Conservation (phyloP, 1,140 invertebrate species). For the Eufriesea mexicana region DNA sequence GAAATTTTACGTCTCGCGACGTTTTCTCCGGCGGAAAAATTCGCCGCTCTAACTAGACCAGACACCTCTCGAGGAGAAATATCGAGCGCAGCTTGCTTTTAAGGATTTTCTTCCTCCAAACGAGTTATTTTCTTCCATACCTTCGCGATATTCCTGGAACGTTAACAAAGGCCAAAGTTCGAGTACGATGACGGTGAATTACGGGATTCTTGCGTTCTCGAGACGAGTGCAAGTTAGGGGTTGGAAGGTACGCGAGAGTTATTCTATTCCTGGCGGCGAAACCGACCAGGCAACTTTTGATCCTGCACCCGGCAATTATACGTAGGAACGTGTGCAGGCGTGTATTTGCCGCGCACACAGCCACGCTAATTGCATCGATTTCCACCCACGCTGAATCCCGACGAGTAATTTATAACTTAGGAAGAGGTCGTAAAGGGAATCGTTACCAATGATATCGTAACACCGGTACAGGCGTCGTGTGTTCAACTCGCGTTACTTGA, state of each 20-base stretch:
- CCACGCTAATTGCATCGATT: slow-evolving; percentile 61
- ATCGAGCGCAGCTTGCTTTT: not conserved
- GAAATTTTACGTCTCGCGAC: slow-evolving; percentile 53
- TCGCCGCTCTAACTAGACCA: not conserved
- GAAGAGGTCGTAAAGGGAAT: slow-evolving; percentile 61
- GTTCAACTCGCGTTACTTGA: slow-evolving; percentile 51
- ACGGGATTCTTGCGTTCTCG: not conserved
- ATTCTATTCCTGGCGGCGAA: slow-evolving; percentile 41
- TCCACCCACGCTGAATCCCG: slow-evolving; percentile 21
- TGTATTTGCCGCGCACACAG: slow-evolving; percentile 34
- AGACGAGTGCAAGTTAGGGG: slow-evolving; percentile 27
- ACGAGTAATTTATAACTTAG: slow-evolving; percentile 63
- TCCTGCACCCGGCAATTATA: slow-evolving; percentile 58
- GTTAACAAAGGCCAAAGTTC: not conserved
- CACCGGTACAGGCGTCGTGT: slow-evolving; percentile 52
- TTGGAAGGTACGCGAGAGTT: slow-evolving; percentile 40
- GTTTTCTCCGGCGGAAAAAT: slow-evolving; percentile 19
- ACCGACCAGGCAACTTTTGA: slow-evolving; percentile 55
- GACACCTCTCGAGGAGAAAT: not conserved
- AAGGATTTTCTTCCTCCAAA: no score
- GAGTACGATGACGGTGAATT: not conserved
- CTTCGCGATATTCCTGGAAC: not conserved
- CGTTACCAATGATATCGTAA: slow-evolving; percentile 64
- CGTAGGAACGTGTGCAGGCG: slow-evolving; percentile 20
- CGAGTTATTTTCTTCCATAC: not conserved